Evolutionary conservation across 2,797 vertebrate species (phyloP).

Genomic region (Sebastes trivittatus): DNA sequence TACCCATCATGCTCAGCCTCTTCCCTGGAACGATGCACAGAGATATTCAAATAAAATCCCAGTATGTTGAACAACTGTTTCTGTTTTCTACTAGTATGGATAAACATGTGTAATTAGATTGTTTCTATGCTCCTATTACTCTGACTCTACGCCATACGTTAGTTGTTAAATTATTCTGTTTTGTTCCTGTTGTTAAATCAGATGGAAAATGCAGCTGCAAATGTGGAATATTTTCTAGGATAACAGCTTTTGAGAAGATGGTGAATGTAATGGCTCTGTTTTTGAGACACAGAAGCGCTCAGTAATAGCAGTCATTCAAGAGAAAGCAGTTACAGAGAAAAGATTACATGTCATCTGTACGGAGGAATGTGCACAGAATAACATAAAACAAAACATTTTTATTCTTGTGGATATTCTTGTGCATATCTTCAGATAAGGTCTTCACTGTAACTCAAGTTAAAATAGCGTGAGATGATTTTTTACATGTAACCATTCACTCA

Average conservation of each 20-base stretch:
- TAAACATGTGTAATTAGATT: background rate
- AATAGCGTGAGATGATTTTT: constrained; percentile 2
- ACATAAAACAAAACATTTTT: background rate
- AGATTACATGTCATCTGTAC: background rate
- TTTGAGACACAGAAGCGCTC: background rate
- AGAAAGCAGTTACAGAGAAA: constrained; percentile 4
- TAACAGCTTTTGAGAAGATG: background rate
- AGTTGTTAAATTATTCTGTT: background rate
- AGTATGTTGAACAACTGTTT: background rate
- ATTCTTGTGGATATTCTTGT: background rate
- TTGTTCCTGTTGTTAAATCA: background rate
- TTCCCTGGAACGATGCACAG: constrained; percentile 8
- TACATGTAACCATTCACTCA: background rate
- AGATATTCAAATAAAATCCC: constrained; percentile 24
- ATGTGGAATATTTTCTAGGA: background rate
- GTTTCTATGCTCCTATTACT: background rate
- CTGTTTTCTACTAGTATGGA: background rate
- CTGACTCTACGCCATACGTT: background rate
- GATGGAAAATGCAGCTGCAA: background rate
- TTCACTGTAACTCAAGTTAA: background rate
- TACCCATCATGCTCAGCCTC: constrained; percentile 37
- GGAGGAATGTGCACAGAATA: background rate
- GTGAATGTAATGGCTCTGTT: background rate
- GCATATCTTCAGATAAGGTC: background rate
- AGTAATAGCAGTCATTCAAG: constrained; percentile 1